Conservation (phyloP, 2,888 invertebrate genomes). For the Cyrtodaria siliqua region DNA sequence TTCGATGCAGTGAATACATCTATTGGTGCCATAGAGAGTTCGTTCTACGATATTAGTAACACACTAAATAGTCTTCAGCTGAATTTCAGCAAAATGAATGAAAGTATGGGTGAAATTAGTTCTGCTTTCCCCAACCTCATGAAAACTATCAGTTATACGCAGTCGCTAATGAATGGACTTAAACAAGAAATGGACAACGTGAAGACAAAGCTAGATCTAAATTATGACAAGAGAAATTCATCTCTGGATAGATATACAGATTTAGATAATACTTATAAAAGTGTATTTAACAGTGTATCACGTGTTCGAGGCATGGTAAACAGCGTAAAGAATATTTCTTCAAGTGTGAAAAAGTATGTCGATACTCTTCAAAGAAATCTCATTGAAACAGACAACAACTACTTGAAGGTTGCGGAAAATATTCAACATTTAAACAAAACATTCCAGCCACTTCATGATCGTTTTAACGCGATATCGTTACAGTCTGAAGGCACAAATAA, state of each 20-base stretch:
- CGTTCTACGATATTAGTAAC: constrained; percentile 11
- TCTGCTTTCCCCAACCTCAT: constrained; percentile 47
- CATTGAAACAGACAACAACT: neutral
- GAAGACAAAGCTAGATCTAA: neutral
- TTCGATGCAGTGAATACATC: constrained; percentile 31
- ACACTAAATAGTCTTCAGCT: constrained; percentile 17
- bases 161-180: constrained; percentile 9
- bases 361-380: neutral
- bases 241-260: neutral
- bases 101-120: constrained; percentile 28
- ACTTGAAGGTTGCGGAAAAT: constrained; percentile 26
- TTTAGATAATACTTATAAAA: neutral
- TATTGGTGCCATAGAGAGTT: constrained; percentile 20
- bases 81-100: constrained; percentile 27
- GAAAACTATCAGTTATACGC: constrained; percentile 20
- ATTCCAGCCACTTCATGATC: neutral
- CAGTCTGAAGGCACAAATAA: neutral
- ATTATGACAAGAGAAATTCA: constrained; percentile 4
- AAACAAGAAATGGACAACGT: constrained; percentile 12
- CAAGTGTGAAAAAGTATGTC: neutral
- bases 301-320: neutral
- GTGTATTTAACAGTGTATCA: neutral
- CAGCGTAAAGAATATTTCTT: constrained; percentile 4
- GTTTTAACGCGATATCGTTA: neutral
- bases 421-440: constrained; percentile 28